phyloP scores from a whole-genome alignment of 2,888 invertebrate genomes.

The Zygogramma bicolorata region DNA sequence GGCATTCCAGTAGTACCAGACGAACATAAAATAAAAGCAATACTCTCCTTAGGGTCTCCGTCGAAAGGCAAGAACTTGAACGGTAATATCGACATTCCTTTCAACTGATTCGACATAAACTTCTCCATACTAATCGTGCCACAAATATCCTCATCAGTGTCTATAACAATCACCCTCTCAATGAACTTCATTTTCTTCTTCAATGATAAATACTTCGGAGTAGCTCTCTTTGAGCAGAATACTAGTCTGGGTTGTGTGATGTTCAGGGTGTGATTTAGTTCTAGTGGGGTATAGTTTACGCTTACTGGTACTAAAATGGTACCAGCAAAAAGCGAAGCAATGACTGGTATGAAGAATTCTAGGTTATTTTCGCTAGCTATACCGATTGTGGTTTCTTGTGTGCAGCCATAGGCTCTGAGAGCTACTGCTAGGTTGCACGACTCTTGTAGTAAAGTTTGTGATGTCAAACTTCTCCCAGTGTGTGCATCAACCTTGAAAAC shows the following conservation, averaged over 20 bases:
- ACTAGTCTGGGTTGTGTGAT: constrained; percentile 77
- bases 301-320: constrained; percentile 54
- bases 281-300: constrained; percentile 41
- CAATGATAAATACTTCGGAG: constrained; percentile 70
- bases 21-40: constrained; percentile 70
- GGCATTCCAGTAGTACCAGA: constrained; percentile 79
- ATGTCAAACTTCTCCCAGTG: constrained; percentile 48
- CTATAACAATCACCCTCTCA: constrained; percentile 71
- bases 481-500: constrained; percentile 54
- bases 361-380: constrained; percentile 55
- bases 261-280: constrained; percentile 69
- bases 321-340: constrained; percentile 55
- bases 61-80: constrained; percentile 38
- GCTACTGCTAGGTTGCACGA: constrained; percentile 52
- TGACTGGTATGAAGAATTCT: constrained; percentile 51
- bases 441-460: constrained; percentile 45
- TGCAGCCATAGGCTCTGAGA: constrained; percentile 47
- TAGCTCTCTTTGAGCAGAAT: constrained; percentile 73
- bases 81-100: constrained; percentile 23
- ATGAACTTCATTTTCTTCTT: constrained; percentile 58
- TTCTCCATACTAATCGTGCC: constrained; percentile 27
- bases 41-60: constrained; percentile 47
- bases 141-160: constrained; percentile 47
- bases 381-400: constrained; percentile 48
- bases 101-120: constrained; percentile 24